A percentile compares a stretch with the other conserved stretches of the same genome.
These are phyloP conservation scores for Propithecus perrieri DNA, from an alignment of 2,797 vertebrate genomes.

Conservation along the genomic window DNA sequence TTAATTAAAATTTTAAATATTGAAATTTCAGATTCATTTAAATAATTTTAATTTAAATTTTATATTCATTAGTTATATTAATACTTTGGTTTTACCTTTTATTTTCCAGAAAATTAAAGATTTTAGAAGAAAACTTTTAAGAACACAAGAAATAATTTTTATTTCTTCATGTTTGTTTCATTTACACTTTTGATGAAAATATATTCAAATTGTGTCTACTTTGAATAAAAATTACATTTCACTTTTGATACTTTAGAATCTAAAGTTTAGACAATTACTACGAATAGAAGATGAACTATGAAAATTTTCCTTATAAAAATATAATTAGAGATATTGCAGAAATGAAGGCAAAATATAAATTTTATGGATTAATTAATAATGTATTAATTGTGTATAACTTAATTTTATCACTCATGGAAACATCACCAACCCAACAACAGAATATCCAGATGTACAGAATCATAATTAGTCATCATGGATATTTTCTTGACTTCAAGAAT, in stretches of 20 bases:
- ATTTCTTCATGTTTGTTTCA: neutral
- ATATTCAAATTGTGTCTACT: neutral
- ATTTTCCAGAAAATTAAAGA: neutral
- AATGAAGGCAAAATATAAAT: neutral
- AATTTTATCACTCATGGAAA: conserved; percentile 38
- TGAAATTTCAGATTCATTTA: neutral
- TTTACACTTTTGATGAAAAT: conserved; percentile 16
- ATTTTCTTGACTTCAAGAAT: neutral
- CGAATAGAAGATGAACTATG: neutral
- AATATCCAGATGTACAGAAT: neutral
- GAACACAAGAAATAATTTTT: neutral
- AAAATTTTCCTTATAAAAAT: neutral
- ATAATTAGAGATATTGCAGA: neutral
- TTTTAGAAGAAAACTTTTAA: neutral
- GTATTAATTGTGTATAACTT: neutral
- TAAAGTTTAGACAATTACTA: neutral
- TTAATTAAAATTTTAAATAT: neutral
- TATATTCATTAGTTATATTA: neutral
- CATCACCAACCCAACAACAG: neutral
- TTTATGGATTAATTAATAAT: neutral
- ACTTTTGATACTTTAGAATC: conserved; percentile 8
- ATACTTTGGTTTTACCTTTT: neutral
- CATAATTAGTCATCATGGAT: neutral
- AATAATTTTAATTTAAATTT: conserved; percentile 10
- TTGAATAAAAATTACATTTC: conserved; percentile 21